Evolutionary conservation across 2,113 vertebrate species (phyloP), one percentile per base, ranked within the genome.

Genomic region (Prunella himalayana): DNA sequence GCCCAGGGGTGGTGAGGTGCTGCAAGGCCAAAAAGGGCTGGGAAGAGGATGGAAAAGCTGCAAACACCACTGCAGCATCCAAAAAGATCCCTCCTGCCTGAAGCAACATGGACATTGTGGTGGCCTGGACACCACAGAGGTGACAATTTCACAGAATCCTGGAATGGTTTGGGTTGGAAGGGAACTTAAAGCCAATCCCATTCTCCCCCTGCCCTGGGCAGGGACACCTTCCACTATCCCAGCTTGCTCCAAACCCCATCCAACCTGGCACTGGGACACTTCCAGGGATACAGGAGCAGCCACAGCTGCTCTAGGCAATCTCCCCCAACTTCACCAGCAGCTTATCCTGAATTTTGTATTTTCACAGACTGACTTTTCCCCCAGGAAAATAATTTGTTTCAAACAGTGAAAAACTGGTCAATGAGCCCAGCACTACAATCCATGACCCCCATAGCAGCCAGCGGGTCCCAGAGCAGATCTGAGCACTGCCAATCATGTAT

Each of bases 401-500:
- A 59, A 72, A 24, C 28, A 27, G 17, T 39, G 18, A 77, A n/a
- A 68, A 84, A 76, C 3, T 16, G 37, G 5, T 6, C 8, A 35
- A 8, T 9, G 50, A 72, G 25, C 30, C 21, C 19, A 23, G 9
- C 47, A 41, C 1, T 5, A 31, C 45, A 33, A 70, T 6, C 56
- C 18, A 31, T 0, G 24, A 9, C 4, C 1, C 13, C 7, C 10
- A 5, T n/a, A 66, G 73, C 49, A 45, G 31, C 39, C 66, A 64
- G 61, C 0, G 0, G 56, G 56, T 86, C 88, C 44, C 28, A 88
- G 92, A 90, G 65, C 82, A 96, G 80, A 89, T 35, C 24, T 30
- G 84, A 86, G 68, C 88, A 19, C 81, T 98, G 97, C 98, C 98
- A 98, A 98, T 98, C 98, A 98, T 98, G 94, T 98, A 98, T 98